Evolutionary conservation across 2,797 vertebrate genomes (phyloP).

Genomic region (Galago senegalensis): DNA sequence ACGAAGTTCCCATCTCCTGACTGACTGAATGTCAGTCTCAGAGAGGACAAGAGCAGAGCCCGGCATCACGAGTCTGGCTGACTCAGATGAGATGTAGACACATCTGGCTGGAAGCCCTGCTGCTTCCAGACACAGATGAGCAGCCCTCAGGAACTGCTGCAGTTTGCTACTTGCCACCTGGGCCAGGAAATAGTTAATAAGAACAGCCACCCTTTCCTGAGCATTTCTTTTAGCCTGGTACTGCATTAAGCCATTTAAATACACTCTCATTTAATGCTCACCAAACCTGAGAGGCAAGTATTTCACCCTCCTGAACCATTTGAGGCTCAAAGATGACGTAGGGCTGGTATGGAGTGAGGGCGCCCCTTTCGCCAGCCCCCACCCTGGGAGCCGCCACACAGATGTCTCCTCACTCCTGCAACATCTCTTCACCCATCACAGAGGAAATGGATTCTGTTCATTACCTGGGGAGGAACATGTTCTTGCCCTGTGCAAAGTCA

Average conservation of each 20-base stretch:
- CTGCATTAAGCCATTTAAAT: conserved; percentile 40
- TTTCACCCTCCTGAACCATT: conserved; percentile 29
- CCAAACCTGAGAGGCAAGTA: conserved; percentile 1
- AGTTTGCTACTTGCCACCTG: background rate
- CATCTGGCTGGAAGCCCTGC: background rate
- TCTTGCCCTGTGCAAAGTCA: background rate
- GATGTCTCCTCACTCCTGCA: background rate
- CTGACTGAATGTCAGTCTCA: background rate
- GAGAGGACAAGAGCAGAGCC: background rate
- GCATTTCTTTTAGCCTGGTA: background rate
- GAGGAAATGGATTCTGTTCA: too few species aligned
- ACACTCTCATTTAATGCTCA: conserved; percentile 47
- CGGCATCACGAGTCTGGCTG: too few species aligned
- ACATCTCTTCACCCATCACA: background rate
- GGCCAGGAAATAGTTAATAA: background rate
- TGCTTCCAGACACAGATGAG: background rate
- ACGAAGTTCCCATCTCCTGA: background rate
- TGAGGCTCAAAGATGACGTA: background rate
- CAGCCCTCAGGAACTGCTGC: background rate
- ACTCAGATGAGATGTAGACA: background rate
- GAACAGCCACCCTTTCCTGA: background rate
- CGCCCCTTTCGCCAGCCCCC: rapidly evolving
- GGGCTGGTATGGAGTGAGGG: background rate
- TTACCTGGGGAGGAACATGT: too few species aligned
- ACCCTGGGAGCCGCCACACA: too few species aligned